Percentiles rank a stretch among this genome's conserved stretches.
Conservation (phyloP, 2,797 vertebrate species). For the Bufotes viridis region DNA sequence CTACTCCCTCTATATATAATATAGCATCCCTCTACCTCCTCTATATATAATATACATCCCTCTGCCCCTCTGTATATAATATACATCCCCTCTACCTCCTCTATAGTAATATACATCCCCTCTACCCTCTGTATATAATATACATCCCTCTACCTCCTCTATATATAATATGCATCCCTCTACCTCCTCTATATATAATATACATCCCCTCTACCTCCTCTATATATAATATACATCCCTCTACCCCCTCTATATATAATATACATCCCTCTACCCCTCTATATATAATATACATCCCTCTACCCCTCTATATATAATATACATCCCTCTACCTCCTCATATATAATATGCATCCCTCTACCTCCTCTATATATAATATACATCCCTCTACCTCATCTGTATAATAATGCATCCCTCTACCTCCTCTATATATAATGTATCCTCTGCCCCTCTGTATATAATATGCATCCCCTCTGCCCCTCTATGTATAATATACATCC, state of each 20-base stretch:
- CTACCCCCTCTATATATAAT: background rate
- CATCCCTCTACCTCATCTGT: background rate
- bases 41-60: background rate
- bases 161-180: too few relatives aligned
- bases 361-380: too few relatives aligned
- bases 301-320: background rate
- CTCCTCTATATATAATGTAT: background rate
- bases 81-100: background rate
- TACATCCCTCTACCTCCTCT: too few relatives aligned
- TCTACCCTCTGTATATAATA: background rate
- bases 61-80: background rate
- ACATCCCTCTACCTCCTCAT: too few relatives aligned
- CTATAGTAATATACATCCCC: too few relatives aligned
- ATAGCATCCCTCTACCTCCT: background rate
- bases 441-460: background rate
- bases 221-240: too few relatives aligned
- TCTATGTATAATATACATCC: background rate
- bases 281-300: background rate
- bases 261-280: background rate
- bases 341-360: too few relatives aligned
- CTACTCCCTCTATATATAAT: background rate
- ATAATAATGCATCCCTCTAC: background rate
- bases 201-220: too few relatives aligned
- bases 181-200: too few relatives aligned
- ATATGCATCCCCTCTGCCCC: background rate